These are phyloP conservation scores for Pammene fasciana DNA, from an alignment of 2,888 invertebrate genomes.

Conservation along the genomic window DNA sequence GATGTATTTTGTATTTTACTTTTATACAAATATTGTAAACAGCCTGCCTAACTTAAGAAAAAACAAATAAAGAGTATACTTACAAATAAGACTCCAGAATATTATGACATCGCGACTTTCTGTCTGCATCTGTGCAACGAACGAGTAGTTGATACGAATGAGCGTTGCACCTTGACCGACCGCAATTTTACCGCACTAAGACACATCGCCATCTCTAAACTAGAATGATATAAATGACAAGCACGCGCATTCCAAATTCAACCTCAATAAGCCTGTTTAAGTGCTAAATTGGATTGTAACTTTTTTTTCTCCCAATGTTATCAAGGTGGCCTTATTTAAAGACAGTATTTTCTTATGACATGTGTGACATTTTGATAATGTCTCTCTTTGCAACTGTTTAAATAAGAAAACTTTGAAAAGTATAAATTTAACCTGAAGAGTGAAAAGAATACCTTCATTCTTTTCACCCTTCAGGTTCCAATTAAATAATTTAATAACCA, in stretches of 20 bases:
- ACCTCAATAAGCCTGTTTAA: background rate
- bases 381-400: background rate
- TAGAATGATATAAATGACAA: background rate
- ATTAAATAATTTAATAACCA: too few relatives aligned
- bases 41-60: too few relatives aligned
- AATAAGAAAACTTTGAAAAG: background rate
- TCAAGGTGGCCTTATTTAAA: constrained; percentile 1
- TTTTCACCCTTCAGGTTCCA: too few relatives aligned
- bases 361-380: constrained; percentile 1
- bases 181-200: constrained; percentile 39
- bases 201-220: constrained; percentile 8
- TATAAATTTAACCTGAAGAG: background rate
- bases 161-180: constrained; percentile 54
- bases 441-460: too few relatives aligned
- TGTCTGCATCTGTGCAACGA: constrained; percentile 28
- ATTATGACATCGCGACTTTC: too few relatives aligned
- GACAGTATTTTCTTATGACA: too few relatives aligned
- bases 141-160: constrained; percentile 57
- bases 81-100: too few relatives aligned
- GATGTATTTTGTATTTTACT: too few relatives aligned
- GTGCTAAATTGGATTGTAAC: background rate
- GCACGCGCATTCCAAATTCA: background rate
- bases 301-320: background rate
- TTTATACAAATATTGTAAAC: too few relatives aligned
- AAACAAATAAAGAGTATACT: too few relatives aligned